Evolutionary conservation across 92 coral and sea anemone species (phyloP).

Genomic region (Umimayanthus kanabou): DNA sequence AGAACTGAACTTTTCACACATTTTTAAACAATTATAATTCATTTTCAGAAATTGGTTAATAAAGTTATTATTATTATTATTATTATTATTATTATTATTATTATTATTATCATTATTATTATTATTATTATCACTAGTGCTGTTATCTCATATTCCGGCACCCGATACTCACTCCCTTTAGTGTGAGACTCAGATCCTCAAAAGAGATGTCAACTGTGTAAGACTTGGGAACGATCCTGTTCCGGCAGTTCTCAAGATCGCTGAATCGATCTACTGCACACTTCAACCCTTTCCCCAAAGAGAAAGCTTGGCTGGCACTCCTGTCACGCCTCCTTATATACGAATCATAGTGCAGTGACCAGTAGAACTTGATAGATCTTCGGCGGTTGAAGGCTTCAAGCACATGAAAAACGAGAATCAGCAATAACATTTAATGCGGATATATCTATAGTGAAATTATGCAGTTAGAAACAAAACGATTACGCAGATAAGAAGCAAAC

Average conservation of each 20-base stretch:
- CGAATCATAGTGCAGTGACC: background rate
- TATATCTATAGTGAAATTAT: no score
- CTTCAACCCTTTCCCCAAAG: background rate
- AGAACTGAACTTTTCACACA: no score
- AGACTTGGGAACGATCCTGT: constrained; percentile 35
- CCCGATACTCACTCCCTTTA: constrained; percentile 46
- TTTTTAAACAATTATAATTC: no score
- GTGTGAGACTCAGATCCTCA: constrained; percentile 46
- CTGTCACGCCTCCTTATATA: constrained; percentile 11
- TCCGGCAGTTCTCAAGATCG: background rate
- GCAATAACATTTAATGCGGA: background rate
- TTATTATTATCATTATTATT: no score
- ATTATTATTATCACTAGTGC: no score
- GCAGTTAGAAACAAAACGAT: no score
- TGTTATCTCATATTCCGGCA: no score
- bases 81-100: no score
- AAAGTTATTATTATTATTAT: no score
- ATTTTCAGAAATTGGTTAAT: no score
- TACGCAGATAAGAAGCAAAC: no score
- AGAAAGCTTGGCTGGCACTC: background rate
- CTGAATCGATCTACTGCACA: constrained; percentile 13
- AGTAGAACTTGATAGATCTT: background rate
- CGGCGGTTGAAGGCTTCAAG: constrained; percentile 14
- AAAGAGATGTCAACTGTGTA: constrained; percentile 56
- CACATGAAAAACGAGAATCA: background rate